Percentiles rank a stretch among this genome's conserved stretches.
Evolutionary conservation across 2,113 vertebrate genomes (phyloP).

Genomic region (Cololabis saira): DNA sequence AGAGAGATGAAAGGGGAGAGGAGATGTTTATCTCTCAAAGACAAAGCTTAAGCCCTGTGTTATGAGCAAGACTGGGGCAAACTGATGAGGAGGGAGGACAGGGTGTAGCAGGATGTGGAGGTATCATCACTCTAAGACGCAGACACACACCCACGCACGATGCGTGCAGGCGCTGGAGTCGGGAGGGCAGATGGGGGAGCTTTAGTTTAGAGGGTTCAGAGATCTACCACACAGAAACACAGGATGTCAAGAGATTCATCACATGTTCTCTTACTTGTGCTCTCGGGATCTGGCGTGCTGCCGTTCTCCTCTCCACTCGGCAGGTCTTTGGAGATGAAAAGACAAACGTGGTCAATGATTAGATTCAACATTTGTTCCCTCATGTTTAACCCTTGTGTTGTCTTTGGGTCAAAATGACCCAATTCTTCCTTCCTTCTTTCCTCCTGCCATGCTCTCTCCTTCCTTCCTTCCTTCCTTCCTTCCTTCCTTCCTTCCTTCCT

Average conservation of each 20-base stretch:
- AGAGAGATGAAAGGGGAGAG: slow-evolving; percentile 58
- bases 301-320: slow-evolving; percentile 83
- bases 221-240: slow-evolving; percentile 30
- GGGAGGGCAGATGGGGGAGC: slow-evolving; percentile 28
- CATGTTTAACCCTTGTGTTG: slow-evolving; percentile 1
- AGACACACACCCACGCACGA: slow-evolving; percentile 9
- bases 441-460: too few species aligned
- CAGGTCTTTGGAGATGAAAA: slow-evolving; percentile 56
- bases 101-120: slow-evolving; percentile 58
- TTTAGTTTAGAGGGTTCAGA: slow-evolving; percentile 25
- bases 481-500: too few species aligned
- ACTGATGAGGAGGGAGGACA: slow-evolving; percentile 25
- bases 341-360: slow-evolving; percentile 1
- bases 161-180: neutral
- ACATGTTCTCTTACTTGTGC: slow-evolving; percentile 71
- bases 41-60: slow-evolving; percentile 64
- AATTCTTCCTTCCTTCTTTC: too few species aligned
- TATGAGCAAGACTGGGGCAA: slow-evolving; percentile 60
- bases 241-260: slow-evolving; percentile 6
- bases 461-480: too few species aligned
- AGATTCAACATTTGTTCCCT: neutral
- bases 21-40: slow-evolving; percentile 69
- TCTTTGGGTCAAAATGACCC: too few species aligned
- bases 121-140: slow-evolving; percentile 56
- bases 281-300: slow-evolving; percentile 75